phyloP scores from a whole-genome alignment of 1,140 invertebrate genomes.

The Sinonovacula constricta region DNA sequence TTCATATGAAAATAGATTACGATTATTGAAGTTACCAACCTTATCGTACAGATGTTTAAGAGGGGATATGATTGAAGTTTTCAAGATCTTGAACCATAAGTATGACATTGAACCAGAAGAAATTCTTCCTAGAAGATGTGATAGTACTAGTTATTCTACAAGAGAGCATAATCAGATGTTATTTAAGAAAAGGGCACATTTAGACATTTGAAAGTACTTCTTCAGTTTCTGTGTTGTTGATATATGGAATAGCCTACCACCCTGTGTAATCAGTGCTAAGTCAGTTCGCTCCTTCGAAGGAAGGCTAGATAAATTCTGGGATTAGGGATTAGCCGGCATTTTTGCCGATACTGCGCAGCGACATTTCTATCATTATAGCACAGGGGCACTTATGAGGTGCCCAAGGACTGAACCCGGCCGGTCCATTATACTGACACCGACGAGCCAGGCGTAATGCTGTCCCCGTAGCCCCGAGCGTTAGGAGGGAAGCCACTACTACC shows the following conservation, averaged over 20 bases:
- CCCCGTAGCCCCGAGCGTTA: too few relatives aligned
- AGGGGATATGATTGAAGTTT: slow-evolving; percentile 4
- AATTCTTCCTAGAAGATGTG: background rate
- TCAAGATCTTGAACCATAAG: background rate
- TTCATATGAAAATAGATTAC: background rate
- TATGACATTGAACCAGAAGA: background rate
- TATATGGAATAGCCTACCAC: background rate
- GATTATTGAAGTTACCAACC: background rate
- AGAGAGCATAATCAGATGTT: background rate
- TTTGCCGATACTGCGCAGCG: too few relatives aligned
- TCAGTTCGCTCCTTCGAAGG: background rate
- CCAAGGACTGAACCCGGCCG: too few relatives aligned
- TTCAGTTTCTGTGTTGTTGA: background rate
- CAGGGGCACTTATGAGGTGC: too few relatives aligned
- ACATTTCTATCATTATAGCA: too few relatives aligned
- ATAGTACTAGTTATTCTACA: background rate
- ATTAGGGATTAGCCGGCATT: too few relatives aligned
- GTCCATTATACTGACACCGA: too few relatives aligned
- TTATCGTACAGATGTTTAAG: background rate
- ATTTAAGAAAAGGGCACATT: background rate
- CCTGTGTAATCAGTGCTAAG: background rate
- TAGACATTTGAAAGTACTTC: background rate
- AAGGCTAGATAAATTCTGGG: too few relatives aligned
- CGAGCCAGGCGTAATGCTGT: too few relatives aligned
- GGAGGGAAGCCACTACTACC: too few relatives aligned